Conservation (phyloP, 2,888 invertebrate species). For the Nemurella pictetii region DNA sequence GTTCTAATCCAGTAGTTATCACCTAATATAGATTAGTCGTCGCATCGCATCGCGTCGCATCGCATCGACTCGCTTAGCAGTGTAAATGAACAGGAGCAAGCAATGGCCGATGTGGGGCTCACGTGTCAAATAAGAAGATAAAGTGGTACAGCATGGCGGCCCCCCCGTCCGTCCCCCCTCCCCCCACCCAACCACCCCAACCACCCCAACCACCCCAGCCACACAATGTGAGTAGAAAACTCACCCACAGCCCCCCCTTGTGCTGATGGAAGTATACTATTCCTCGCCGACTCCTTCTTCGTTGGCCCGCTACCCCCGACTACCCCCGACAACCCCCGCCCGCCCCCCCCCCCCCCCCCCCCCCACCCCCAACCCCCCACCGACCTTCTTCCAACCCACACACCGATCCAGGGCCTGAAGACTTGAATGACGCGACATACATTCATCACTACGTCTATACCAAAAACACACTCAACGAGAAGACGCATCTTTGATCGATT, state of each 20-base stretch:
- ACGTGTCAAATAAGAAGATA: constrained; percentile 31
- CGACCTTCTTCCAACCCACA: neutral
- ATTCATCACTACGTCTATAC: constrained; percentile 33
- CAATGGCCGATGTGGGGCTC: neutral
- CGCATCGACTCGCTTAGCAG: constrained; percentile 5
- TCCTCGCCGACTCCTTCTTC: neutral
- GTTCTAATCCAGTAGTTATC: neutral
- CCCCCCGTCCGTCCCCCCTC: neutral
- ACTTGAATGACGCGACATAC: constrained; percentile 34
- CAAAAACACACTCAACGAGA: constrained; percentile 23
- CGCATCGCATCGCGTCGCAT: neutral
- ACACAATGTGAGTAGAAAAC: constrained; percentile 17
- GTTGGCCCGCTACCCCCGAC: neutral
- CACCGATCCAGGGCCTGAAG: constrained; percentile 28
- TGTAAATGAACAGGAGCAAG: neutral
- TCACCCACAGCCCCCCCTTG: constrained; percentile 28
- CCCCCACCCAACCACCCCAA: neutral
- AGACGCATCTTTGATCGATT: neutral
- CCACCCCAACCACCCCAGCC: neutral
- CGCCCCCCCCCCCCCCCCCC: neutral
- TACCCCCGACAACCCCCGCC: neutral
- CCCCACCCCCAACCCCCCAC: neutral
- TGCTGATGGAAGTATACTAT: constrained; percentile 7
- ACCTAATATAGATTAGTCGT: constrained; percentile 25
- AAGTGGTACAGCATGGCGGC: constrained; percentile 35